Evolutionary conservation across 2,888 invertebrate species (phyloP).

Genomic region (Hirtodrosophila trivittata): DNA sequence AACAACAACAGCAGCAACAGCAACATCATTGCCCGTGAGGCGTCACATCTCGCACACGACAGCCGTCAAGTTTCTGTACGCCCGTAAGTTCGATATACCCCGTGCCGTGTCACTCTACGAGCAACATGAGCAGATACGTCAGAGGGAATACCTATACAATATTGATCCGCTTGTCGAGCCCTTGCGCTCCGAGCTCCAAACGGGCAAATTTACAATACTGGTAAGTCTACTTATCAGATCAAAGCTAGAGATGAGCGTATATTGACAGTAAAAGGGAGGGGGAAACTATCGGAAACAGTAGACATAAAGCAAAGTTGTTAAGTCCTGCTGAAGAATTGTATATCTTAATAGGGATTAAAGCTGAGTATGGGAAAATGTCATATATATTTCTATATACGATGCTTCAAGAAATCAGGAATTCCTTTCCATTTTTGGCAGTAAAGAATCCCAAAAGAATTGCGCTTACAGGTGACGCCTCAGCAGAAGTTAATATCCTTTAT

Average conservation of each 20-base stretch:
- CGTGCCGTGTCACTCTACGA: slow-evolving; percentile 96
- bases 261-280: too few species aligned
- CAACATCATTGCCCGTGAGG: slow-evolving; percentile 46
- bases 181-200: slow-evolving; percentile 92
- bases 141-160: slow-evolving; percentile 92
- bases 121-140: slow-evolving; percentile 95
- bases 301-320: too few species aligned
- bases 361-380: too few species aligned
- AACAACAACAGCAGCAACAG: not conserved
- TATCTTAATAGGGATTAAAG: too few species aligned
- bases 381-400: too few species aligned
- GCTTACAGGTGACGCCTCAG: too few species aligned
- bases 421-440: too few species aligned
- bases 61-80: slow-evolving; percentile 96
- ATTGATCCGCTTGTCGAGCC: slow-evolving; percentile 94
- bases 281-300: too few species aligned
- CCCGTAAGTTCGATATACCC: slow-evolving; percentile 96
- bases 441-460: too few species aligned
- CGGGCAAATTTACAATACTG: slow-evolving; percentile 98
- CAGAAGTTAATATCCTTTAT: too few species aligned
- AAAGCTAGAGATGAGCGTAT: slow-evolving; percentile 5
- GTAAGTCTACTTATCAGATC: slow-evolving; percentile 83
- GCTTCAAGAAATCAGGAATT: too few species aligned
- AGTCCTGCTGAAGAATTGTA: too few species aligned
- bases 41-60: slow-evolving; percentile 88